Evolutionary conservation across 2,888 invertebrate genomes (phyloP), one percentile per base, ranked within the genome.

Genomic region (Nemotelus nigrinus): DNA sequence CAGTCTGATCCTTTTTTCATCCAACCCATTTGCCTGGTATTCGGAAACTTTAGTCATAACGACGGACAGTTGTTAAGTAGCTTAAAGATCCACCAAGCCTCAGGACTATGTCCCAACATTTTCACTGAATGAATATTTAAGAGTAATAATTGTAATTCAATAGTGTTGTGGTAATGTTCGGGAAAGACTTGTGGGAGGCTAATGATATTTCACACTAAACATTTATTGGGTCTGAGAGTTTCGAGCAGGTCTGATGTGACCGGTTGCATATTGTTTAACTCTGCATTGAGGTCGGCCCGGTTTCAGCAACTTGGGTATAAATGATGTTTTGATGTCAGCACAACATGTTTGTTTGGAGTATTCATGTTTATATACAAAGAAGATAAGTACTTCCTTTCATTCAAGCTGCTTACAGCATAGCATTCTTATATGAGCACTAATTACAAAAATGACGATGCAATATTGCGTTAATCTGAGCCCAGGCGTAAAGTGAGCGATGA

Each of bases 281-380:
- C 60, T 39, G 60, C 60, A 60, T 43, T 43, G 41, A 3, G 25
- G 4, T 7, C 25, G 25, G 25, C 41, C 7, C 41, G 60, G 60
- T 41, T 43, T 3, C 41, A 8, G 10, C n/a, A 25, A 3, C 2
- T 25, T 3, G 57, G 10, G 10, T 60, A 43, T 0, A 41, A 2
- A 60, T 60, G n/a, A 60, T 60, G 60, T 60, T 60, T 3, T 60
- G 60, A 60, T 60, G 60, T 60, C 60, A 60, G 60, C 60, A 60
- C 60, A 60, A 60, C 41, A 25, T 10, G 25, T 4, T 39, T 4
- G 60, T n/a, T n/a, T 25, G 58, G 8, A 7, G n/a, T 4, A 25
- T 25, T 25, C 25, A 25, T 25, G 25, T 25, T 25, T 25, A 25
- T 25, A 25, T 25, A 25, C 25, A 25, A 25, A 25, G 25, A 58